A percentile compares a stretch with the other conserved stretches of the same genome.
Conservation (phyloP, 2,888 invertebrate genomes). For the Limenitis camilla region DNA sequence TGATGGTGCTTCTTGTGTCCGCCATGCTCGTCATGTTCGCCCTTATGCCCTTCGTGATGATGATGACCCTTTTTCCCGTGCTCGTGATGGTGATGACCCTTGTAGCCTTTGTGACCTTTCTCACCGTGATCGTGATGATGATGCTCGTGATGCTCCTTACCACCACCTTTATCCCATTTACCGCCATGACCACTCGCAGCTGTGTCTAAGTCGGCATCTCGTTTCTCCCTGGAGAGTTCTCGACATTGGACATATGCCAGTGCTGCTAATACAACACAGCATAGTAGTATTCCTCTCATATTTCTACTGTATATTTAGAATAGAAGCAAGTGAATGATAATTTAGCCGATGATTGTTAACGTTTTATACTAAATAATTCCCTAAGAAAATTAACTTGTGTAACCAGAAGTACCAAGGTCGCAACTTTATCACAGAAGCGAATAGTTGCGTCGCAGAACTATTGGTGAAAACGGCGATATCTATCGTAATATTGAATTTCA, state of each 20-base stretch:
- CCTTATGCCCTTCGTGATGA: conserved; percentile 78
- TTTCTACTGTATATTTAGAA: conserved; percentile 44
- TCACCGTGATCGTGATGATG: conserved; percentile 80
- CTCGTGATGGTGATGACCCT: conserved; percentile 76
- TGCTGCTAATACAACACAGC: conserved; percentile 64
- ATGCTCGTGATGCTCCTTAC: conserved; percentile 77
- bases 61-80: conserved; percentile 84
- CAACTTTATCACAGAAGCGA: conserved; percentile 45
- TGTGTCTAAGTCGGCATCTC: conserved; percentile 69
- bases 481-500: not conserved
- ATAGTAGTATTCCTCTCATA: conserved; percentile 57
- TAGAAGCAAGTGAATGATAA: conserved; percentile 54
- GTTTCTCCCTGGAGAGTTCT: conserved; percentile 62
- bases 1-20: conserved; percentile 79
- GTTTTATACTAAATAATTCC: conserved; percentile 61
- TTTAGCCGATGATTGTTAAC: conserved; percentile 38
- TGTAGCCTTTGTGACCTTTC: conserved; percentile 84
- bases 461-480: conserved; percentile 3
- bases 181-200: conserved; percentile 67
- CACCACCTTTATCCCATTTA: no score
- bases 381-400: conserved; percentile 58
- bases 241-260: conserved; percentile 71
- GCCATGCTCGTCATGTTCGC: no score
- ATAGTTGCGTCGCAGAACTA: conserved; percentile 14
- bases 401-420: conserved; percentile 69